Percentiles rank a stretch among this genome's conserved stretches.
Evolutionary conservation across 2,797 vertebrate species (phyloP).

Genomic region (Pygocentrus nattereri): DNA sequence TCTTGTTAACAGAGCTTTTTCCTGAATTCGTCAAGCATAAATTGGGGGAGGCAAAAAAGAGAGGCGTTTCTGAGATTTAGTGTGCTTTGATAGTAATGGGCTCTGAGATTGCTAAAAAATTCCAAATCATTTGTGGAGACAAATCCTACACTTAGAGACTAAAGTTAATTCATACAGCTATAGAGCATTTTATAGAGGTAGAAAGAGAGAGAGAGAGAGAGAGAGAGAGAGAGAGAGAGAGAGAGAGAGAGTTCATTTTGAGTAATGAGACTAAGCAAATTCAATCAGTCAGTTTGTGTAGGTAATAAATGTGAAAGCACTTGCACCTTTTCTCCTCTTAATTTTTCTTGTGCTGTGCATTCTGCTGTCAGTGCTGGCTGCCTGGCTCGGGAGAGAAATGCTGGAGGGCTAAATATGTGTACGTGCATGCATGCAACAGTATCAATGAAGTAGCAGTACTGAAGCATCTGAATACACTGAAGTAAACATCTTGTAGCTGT

Average conservation of each 20-base stretch:
- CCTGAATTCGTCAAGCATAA: constrained; percentile 3
- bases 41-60: neutral
- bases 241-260: neutral
- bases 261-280: neutral
- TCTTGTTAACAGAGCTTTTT: constrained; percentile 5
- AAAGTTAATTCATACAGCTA: neutral
- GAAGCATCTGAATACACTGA: too few species aligned
- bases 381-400: neutral
- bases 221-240: neutral
- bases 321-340: neutral
- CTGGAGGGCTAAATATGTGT: neutral
- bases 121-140: neutral
- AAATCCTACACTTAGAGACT: neutral
- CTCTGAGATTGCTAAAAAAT: neutral
- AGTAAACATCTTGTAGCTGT: too few species aligned
- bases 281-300: constrained; percentile 4
- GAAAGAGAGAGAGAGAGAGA: neutral
- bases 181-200: neutral
- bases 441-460: too few species aligned
- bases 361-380: neutral
- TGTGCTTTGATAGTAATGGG: neutral
- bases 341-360: neutral
- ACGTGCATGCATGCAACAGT: neutral
- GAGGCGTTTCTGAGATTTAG: neutral
- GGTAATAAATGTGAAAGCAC: constrained; percentile 9